A percentile compares a stretch with the other conserved stretches of the same genome.
Evolutionary conservation across 2,888 invertebrate genomes (phyloP).

Genomic region (Prenolepis imparis): DNA sequence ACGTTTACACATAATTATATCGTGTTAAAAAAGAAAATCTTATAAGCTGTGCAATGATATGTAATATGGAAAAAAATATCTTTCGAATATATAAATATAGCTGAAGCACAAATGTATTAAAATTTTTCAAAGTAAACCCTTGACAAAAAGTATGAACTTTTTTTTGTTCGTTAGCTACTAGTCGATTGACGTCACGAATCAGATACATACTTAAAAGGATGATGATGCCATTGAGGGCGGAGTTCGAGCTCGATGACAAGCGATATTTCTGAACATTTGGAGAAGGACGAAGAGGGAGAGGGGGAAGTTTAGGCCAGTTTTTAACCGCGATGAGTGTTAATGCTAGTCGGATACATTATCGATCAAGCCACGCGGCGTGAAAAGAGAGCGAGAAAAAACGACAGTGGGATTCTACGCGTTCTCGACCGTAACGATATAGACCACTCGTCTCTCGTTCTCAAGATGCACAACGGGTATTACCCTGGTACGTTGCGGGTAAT

Average conservation of each 20-base stretch:
- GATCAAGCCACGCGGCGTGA: slow-evolving; percentile 56
- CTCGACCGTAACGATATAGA: slow-evolving; percentile 59
- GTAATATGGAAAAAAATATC: background rate
- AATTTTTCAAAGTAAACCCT: slow-evolving; percentile 1
- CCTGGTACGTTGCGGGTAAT: slow-evolving; percentile 70
- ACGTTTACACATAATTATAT: background rate
- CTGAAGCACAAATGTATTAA: slow-evolving; percentile 13
- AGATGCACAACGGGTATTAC: slow-evolving; percentile 67
- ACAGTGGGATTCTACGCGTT: slow-evolving; percentile 72
- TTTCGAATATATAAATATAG: slow-evolving; percentile 6
- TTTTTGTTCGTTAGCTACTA: slow-evolving; percentile 4
- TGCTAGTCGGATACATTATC: slow-evolving; percentile 52
- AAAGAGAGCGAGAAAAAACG: slow-evolving; percentile 70
- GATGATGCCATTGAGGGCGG: slow-evolving; percentile 13
- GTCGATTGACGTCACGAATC: slow-evolving; percentile 41
- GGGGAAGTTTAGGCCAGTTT: background rate
- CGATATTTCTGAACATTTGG: slow-evolving; percentile 24
- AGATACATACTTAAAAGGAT: slow-evolving; percentile 35
- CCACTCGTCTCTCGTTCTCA: slow-evolving; percentile 59
- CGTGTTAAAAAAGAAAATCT: slow-evolving; percentile 1
- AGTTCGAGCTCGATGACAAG: slow-evolving; percentile 38
- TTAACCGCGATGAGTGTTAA: slow-evolving; percentile 42
- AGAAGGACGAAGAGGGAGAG: background rate
- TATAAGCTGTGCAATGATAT: background rate
- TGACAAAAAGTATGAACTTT: background rate